Evolutionary conservation across 1,140 invertebrate species (phyloP).

Genomic region (Formica exsecta): DNA sequence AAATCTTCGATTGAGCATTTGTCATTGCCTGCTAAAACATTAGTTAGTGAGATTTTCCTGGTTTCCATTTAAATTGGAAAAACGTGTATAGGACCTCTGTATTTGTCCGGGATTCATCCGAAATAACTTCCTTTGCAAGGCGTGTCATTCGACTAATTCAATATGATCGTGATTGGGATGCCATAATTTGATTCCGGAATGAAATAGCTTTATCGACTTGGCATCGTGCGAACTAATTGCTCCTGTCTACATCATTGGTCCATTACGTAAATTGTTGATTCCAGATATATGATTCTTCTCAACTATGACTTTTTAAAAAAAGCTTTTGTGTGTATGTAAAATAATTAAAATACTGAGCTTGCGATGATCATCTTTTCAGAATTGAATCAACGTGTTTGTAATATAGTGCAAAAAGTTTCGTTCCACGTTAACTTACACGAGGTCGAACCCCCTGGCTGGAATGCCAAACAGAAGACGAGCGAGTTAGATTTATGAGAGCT

Average conservation of each 20-base stretch:
- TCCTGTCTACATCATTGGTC: slow-evolving; percentile 8
- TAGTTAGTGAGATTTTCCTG: not conserved
- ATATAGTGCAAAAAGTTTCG: not conserved
- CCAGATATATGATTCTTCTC: slow-evolving; percentile 6
- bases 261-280: not conserved
- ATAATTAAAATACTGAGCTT: not conserved
- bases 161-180: slow-evolving; percentile 63
- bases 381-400: slow-evolving; percentile 6
- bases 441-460: not conserved
- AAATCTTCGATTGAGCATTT: not conserved
- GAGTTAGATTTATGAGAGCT: not conserved
- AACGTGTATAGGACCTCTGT: not conserved
- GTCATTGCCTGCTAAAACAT: not conserved
- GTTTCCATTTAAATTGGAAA: slow-evolving; percentile 5
- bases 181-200: slow-evolving; percentile 60
- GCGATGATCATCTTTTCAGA: not conserved
- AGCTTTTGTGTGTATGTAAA: not conserved
- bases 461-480: not conserved
- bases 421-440: not conserved
- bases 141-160: slow-evolving; percentile 66
- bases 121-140: slow-evolving; percentile 42
- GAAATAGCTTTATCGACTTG: slow-evolving; percentile 73
- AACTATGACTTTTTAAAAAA: not conserved
- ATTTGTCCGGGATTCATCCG: not conserved
- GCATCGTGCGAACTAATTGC: slow-evolving; percentile 23